phyloP scores from a whole-genome alignment of 2,797 vertebrate genomes.

The Megaceryle alcyon region DNA sequence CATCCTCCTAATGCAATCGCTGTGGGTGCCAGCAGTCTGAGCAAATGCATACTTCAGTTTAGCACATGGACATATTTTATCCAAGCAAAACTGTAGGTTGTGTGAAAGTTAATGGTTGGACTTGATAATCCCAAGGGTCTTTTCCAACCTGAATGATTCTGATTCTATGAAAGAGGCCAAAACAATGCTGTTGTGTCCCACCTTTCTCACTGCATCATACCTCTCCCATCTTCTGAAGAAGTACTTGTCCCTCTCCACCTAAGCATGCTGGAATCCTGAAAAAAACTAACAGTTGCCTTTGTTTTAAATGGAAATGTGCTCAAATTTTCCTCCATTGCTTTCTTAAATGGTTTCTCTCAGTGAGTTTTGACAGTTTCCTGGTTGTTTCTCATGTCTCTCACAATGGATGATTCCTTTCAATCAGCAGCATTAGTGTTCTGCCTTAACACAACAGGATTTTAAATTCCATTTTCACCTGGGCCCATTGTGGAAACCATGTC shows the following conservation, averaged over 20 bases:
- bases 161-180: not conserved
- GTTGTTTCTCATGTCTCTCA: not conserved
- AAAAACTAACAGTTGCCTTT: not conserved
- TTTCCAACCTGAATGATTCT: no score
- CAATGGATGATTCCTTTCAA: not conserved
- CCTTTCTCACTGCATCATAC: not conserved
- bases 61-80: not conserved
- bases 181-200: not conserved
- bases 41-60: not conserved
- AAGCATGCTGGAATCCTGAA: not conserved
- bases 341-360: not conserved
- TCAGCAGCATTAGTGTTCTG: not conserved
- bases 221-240: not conserved
- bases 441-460: not conserved
- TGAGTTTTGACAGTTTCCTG: not conserved
- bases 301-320: not conserved
- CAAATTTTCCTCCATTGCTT: not conserved
- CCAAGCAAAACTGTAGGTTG: not conserved
- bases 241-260: not conserved
- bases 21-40: not conserved
- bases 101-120: not conserved
- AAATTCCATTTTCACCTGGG: not conserved
- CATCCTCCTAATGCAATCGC: not conserved
- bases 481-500: not conserved
- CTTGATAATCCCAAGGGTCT: no score